These are phyloP conservation scores for Corythornis vintsioides DNA, from an alignment of 2,113 vertebrate genomes.

Conservation along the genomic window DNA sequence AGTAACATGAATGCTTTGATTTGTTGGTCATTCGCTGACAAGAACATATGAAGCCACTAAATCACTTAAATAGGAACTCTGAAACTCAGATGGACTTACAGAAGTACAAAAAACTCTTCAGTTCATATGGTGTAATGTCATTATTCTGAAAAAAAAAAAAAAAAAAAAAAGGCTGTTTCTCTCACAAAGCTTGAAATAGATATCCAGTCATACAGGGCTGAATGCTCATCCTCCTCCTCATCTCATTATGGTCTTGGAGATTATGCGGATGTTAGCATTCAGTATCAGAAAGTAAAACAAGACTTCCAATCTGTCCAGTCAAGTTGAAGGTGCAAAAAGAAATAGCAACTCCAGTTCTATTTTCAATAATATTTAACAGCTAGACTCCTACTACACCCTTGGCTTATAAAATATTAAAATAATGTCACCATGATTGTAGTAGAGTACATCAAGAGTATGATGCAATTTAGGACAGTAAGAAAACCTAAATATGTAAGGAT, in stretches of 20 bases:
- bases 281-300: background rate
- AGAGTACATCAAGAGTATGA: background rate
- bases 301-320: background rate
- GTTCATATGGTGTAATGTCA: background rate
- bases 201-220: background rate
- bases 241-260: background rate
- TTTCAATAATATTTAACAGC: background rate
- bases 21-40: background rate
- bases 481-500: background rate
- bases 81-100: background rate
- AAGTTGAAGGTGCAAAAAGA: background rate
- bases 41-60: background rate
- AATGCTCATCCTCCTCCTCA: background rate
- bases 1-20: background rate
- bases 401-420: background rate
- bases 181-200: background rate
- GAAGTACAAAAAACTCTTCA: background rate
- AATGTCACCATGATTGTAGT: background rate
- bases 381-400: background rate
- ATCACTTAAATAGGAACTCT: background rate
- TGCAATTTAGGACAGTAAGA: background rate
- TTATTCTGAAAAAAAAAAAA: background rate
- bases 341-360: background rate
- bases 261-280: accelerated
- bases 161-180: background rate